Evolutionary conservation across 2,888 invertebrate genomes (phyloP).

Genomic region (Dryomyza anilis): DNA sequence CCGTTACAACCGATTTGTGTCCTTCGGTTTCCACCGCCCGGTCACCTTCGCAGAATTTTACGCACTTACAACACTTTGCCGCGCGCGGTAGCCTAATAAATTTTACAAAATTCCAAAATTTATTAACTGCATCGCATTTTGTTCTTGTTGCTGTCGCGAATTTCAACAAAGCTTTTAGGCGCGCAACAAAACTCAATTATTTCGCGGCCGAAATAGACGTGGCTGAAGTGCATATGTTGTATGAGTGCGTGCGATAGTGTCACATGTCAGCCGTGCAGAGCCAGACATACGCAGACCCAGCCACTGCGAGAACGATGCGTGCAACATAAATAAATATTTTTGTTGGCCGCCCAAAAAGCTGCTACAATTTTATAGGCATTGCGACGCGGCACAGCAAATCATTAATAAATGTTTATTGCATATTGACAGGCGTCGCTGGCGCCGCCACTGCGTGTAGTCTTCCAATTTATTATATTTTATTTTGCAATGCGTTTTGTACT

Average conservation of each 20-base stretch:
- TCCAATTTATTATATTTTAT: not conserved
- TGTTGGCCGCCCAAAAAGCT: no score
- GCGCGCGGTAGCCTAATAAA: not conserved
- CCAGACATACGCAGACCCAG: conserved; percentile 1
- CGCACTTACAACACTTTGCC: not conserved
- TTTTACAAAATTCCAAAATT: not conserved
- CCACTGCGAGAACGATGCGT: not conserved
- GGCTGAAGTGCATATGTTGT: conserved; percentile 16
- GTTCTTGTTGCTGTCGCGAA: not conserved
- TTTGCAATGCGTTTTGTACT: not conserved
- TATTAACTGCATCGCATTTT: not conserved
- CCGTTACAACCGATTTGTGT: not conserved
- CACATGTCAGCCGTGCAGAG: conserved; percentile 40
- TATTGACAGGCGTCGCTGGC: conserved; percentile 37
- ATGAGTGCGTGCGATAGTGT: conserved; percentile 23
- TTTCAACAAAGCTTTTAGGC: not conserved
- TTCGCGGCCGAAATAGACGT: not conserved
- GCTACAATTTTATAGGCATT: conserved; percentile 20
- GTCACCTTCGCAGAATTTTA: not conserved
- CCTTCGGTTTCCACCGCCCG: not conserved
- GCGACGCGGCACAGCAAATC: conserved; percentile 18
- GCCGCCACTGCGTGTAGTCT: not conserved
- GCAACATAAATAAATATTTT: not conserved
- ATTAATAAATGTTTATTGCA: conserved; percentile 51
- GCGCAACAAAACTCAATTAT: conserved; percentile 8